These are phyloP conservation scores for Rattus rattus DNA, from an alignment of 2,113 vertebrate genomes.

Conservation along the genomic window DNA sequence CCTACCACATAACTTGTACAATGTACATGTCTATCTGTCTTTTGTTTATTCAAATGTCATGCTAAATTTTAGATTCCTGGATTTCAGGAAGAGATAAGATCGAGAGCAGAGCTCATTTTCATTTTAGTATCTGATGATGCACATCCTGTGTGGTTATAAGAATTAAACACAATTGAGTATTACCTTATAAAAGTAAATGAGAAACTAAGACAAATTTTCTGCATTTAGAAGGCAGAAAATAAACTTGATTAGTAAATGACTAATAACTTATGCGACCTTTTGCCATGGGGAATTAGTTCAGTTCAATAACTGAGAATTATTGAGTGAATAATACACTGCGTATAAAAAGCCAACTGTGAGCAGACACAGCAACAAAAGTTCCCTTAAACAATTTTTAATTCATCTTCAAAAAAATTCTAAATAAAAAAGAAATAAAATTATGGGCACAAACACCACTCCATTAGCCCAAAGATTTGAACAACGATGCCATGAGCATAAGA, in stretches of 20 bases:
- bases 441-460: neutral
- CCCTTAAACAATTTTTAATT: conserved; percentile 7
- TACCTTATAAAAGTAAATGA: neutral
- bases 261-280: conserved; percentile 12
- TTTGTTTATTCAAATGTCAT: neutral
- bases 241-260: neutral
- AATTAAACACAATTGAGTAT: neutral
- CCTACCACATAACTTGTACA: neutral
- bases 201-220: neutral
- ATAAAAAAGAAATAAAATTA: neutral
- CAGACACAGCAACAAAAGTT: conserved; percentile 11
- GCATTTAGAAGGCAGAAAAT: neutral
- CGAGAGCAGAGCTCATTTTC: neutral
- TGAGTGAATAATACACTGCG: neutral
- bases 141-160: neutral
- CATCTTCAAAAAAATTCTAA: conserved; percentile 28
- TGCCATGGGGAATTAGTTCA: conserved; percentile 13
- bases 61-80: neutral
- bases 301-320: neutral
- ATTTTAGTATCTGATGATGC: neutral
- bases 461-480: neutral
- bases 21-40: neutral
- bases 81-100: conserved; percentile 31
- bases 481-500: neutral
- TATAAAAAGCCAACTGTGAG: neutral